phyloP scores from a whole-genome alignment of 2,113 vertebrate species.

The Parotia lawesii region DNA sequence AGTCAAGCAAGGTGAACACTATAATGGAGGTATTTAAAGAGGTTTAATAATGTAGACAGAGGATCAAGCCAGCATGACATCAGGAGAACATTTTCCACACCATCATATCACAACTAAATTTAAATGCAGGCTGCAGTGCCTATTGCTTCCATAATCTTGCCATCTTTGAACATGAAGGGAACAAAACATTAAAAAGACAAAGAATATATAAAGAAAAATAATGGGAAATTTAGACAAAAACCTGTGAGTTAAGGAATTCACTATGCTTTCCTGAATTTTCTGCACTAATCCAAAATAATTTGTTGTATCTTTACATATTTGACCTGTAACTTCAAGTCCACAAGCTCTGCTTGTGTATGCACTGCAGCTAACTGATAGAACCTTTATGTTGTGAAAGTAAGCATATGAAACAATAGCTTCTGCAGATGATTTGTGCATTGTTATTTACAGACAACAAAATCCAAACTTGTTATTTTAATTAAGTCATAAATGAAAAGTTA shows the following conservation, averaged over 20 bases:
- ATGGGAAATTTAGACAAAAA: constrained; percentile 19
- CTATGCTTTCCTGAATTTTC: constrained; percentile 7
- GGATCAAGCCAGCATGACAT: not conserved
- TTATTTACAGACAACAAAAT: constrained; percentile 34
- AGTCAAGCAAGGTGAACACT: constrained; percentile 32
- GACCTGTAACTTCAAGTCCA: not conserved
- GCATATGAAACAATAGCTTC: constrained; percentile 7
- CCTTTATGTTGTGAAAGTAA: not conserved
- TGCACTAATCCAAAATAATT: not conserved
- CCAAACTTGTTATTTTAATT: constrained; percentile 64
- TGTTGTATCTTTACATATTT: not conserved
- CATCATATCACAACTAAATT: not conserved
- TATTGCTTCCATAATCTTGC: not conserved
- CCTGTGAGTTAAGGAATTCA: not conserved
- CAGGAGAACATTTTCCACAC: not conserved
- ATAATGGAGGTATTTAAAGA: constrained; percentile 36
- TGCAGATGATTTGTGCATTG: constrained; percentile 22
- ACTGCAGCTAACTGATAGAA: not conserved
- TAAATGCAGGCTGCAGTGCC: not conserved
- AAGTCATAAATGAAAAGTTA: constrained; percentile 56
- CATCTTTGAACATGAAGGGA: constrained; percentile 1
- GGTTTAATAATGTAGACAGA: constrained; percentile 22
- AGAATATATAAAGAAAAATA: constrained; percentile 15
- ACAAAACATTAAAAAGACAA: constrained; percentile 12
- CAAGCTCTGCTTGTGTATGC: not conserved